These are phyloP conservation scores for Piprites chloris DNA, from an alignment of 2,113 vertebrate species.

Conservation along the genomic window DNA sequence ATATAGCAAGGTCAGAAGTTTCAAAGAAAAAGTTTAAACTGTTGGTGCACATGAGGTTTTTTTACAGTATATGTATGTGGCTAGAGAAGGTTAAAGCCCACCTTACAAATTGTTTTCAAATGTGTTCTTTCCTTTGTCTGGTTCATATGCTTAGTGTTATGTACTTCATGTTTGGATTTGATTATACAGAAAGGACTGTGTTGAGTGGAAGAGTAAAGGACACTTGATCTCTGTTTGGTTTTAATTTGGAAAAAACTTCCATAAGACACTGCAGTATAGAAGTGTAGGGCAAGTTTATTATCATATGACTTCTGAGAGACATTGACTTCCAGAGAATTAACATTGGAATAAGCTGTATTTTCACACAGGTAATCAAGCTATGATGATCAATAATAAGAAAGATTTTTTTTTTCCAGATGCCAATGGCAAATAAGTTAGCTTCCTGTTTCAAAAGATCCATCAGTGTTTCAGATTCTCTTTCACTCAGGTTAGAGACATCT, in stretches of 20 bases:
- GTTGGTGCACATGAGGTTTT: fast-evolving
- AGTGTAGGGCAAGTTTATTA: background rate
- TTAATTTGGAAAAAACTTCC: background rate
- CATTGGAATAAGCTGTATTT: background rate
- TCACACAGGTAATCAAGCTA: background rate
- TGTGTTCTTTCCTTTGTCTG: background rate
- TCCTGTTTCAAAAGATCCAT: background rate
- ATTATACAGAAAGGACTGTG: background rate
- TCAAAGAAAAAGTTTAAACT: background rate
- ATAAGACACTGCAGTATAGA: background rate
- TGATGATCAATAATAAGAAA: background rate
- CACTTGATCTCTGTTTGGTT: background rate
- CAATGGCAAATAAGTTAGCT: background rate
- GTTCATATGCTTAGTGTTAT: background rate
- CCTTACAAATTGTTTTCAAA: background rate
- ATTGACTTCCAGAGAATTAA: background rate
- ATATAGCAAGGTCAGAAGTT: background rate
- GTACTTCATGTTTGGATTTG: background rate
- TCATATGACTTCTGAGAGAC: background rate
- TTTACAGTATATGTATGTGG: background rate
- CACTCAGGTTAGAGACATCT: background rate
- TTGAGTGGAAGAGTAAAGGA: background rate
- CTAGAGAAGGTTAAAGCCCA: background rate
- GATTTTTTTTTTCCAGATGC: background rate
- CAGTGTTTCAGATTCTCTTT: background rate